Base-by-base conservation (phyloP, 2,797 vertebrate genomes). In the Tamandua tetradactyla region DNA sequence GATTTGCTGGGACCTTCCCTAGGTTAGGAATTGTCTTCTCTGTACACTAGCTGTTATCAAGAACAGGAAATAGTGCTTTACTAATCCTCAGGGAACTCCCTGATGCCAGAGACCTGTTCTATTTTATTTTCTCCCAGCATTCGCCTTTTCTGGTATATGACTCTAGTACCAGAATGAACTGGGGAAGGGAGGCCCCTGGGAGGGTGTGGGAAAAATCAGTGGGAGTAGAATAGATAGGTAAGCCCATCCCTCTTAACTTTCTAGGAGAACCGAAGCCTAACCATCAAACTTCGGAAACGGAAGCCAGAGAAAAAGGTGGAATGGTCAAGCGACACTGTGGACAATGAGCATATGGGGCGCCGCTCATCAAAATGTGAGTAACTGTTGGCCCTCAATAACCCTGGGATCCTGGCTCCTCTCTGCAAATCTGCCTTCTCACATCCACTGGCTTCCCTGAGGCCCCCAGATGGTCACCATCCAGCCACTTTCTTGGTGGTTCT, bases 291-390 rank as follows among this genome's bases (percentile, higher is more conserved):
- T 89, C 98, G 99, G 96, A 99, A 99, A 98, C 98, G 99, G 96
- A 99, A 99, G 97, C 99, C 99, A 0, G 99, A 99, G 92, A 99
- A 99, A 97, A 99, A 99, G 91, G 99, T 99, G 83, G 99, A 99
- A 98, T 99, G 99, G 99, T 99, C 99, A 10, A 99, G 99, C 42
- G 99, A 99, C 98, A 99, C 99, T 0, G 99, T 99, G 15, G 99
- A 99, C 98, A 99, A 99, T 3, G 99, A 99, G 89, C 99, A 99
- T 95, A 98, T 99, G 97, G 99, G 99, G 7, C 98, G 99, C 55
- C 98, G 99, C 92, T 99, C 99, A 75, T 99, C 99, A 68, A 99
- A 99, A 96, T 99, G 99, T 99, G 95, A 99, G 99, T 98, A 10
- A 35, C 7, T 10, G 2, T 30, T n/a, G 15, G 17, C 47, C 15